Evolutionary conservation across 2,888 invertebrate species (phyloP).

Genomic region (Ditula angustiorana): DNA sequence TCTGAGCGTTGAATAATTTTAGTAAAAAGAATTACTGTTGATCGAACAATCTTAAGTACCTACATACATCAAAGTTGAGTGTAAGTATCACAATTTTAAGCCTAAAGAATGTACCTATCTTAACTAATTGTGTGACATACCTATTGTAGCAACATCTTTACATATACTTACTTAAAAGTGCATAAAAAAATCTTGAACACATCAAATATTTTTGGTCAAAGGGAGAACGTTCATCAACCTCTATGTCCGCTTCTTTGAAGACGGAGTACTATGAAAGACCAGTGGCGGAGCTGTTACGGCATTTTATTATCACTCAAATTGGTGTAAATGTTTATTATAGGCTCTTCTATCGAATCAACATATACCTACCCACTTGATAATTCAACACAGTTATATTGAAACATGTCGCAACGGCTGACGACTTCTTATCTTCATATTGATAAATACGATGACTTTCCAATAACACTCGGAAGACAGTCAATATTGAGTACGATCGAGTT

Average conservation of each 20-base stretch:
- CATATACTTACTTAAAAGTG: background rate
- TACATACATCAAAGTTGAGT: no score
- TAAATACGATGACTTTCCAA: slow-evolving; percentile 37
- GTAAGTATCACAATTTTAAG: background rate
- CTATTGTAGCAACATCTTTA: no score
- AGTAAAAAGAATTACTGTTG: no score
- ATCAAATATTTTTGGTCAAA: slow-evolving; percentile 23
- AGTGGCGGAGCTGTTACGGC: slow-evolving; percentile 43
- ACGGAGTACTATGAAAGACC: slow-evolving; percentile 20
- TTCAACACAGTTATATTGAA: slow-evolving; percentile 44
- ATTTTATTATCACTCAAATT: slow-evolving; percentile 55
- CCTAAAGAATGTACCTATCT: no score
- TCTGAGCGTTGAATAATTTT: no score
- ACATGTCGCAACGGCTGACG: slow-evolving; percentile 47
- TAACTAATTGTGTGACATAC: no score
- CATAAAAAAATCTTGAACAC: background rate
- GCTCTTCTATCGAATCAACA: slow-evolving; percentile 42
- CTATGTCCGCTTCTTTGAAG: slow-evolving; percentile 21
- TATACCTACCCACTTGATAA: slow-evolving; percentile 42
- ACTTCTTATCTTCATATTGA: slow-evolving; percentile 32
- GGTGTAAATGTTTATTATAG: slow-evolving; percentile 56
- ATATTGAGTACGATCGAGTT: slow-evolving; percentile 24
- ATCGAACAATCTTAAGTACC: no score
- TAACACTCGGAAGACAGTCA: slow-evolving; percentile 28
- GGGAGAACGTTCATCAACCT: slow-evolving; percentile 25